These are phyloP conservation scores for Penaeus japonicus DNA, from an alignment of 1,140 invertebrate species.

Conservation along the genomic window DNA sequence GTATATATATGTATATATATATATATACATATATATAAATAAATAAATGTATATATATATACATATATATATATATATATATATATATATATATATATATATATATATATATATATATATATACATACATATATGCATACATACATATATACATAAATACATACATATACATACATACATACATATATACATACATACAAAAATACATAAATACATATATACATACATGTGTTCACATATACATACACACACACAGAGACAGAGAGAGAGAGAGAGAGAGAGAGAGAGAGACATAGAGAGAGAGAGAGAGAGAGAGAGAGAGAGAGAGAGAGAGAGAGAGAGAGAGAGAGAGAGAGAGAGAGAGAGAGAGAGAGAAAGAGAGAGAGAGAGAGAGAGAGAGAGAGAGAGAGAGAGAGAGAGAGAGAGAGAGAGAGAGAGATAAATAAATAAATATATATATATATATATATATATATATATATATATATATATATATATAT, in stretches of 20 bases:
- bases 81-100: not conserved
- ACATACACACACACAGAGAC: not conserved
- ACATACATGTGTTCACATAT: not conserved
- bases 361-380: too few species aligned
- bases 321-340: too few species aligned
- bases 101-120: constrained; percentile 11
- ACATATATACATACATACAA: too few species aligned
- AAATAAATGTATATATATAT: not conserved
- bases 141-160: constrained; percentile 25
- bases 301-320: too few species aligned
- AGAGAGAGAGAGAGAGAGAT: too few species aligned
- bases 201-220: not conserved
- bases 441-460: not conserved
- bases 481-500: not conserved
- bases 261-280: too few species aligned
- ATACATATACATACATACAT: constrained; percentile 16
- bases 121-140: constrained; percentile 21
- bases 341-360: too few species aligned
- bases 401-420: too few species aligned
- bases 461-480: not conserved
- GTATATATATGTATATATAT: not conserved
- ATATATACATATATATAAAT: not conserved
- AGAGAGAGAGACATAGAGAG: too few species aligned
- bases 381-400: too few species aligned
- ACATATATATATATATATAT: not conserved